Base-by-base conservation (phyloP, 1,140 invertebrate species). In the Apis mellifera region DNA sequence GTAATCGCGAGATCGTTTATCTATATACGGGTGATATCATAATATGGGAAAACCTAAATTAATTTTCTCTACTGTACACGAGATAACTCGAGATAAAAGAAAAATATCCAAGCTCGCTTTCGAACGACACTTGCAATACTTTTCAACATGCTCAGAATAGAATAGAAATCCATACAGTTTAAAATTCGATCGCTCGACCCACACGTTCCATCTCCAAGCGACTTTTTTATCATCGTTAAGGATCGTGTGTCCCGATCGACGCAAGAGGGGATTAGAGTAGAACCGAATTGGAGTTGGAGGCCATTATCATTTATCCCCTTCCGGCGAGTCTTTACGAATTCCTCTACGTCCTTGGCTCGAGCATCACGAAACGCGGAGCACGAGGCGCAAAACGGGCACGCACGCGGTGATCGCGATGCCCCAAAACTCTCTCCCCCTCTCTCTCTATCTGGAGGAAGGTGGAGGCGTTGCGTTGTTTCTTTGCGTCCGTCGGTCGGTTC, bases 381-480 rank as follows among this genome's bases (percentile, higher is more conserved):
- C 64, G 52, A 57, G 52, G 52, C 78, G 62, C 55, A 74, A n/a
- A 42, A 42, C 32, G 23, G 21, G 57, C 77, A 74, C 77, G 70
- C 55, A 85, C 82, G 62, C n/a, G 69, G 64, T 85, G 83, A 90
- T 91, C 86, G 87, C 89, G 88, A 86, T 90, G 50, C 83, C 86
- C 32, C 85, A 78, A 86, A 86, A 90, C 32, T 42, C 32, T 1
- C 32, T 42, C 32, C 4, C 32, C 0, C 32, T 7, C 32, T 42
- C 5, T 7, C 32, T 7, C 32, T 42, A 42, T 42, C 32, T 42
- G 32, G 32, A 42, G 81, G 86, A 92, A 91, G 89, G 92, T 92
- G 92, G 91, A 92, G 93, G 92, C 90, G 93, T 93, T 92, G 84
- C 59, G 54, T 85, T 57, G 65, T 32, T 87, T 42, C 80, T 32